Percentiles rank a stretch among this genome's conserved stretches.
These are phyloP conservation scores for Phocoena sinus DNA, from an alignment of 2,113 vertebrate genomes.

Conservation along the genomic window DNA sequence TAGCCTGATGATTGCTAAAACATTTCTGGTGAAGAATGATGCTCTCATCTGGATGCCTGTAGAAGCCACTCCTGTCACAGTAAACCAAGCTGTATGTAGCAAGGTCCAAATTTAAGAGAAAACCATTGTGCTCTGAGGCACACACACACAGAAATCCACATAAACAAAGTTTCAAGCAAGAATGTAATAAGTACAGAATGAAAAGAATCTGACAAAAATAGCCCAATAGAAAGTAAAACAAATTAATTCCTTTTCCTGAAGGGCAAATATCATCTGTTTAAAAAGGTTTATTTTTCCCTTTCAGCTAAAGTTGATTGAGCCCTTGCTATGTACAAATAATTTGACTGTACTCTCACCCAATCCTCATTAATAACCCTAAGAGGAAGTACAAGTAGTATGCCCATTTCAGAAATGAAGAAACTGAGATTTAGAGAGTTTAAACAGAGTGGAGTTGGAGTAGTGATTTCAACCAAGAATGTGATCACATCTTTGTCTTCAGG, in stretches of 20 bases:
- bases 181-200: conserved; percentile 47
- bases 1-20: neutral
- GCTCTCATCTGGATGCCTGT: neutral
- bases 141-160: conserved; percentile 37
- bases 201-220: conserved; percentile 65
- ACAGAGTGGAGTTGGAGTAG: neutral
- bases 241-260: conserved; percentile 65
- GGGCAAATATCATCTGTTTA: conserved; percentile 42
- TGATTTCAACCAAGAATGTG: conserved; percentile 20
- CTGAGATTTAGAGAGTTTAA: conserved; percentile 30
- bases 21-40: neutral
- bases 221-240: conserved; percentile 45
- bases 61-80: neutral
- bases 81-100: neutral
- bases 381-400: conserved; percentile 45
- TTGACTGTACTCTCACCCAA: conserved; percentile 44
- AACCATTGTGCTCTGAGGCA: conserved; percentile 11
- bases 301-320: conserved; percentile 40
- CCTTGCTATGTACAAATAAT: conserved; percentile 49
- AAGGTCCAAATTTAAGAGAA: conserved; percentile 29
- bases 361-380: conserved; percentile 7
- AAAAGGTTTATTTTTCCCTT: conserved; percentile 43
- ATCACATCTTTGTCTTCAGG: conserved; percentile 32
- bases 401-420: conserved; percentile 14
- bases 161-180: neutral